These are phyloP conservation scores for Achroia grisella DNA, from an alignment of 1,140 invertebrate species.

Conservation along the genomic window DNA sequence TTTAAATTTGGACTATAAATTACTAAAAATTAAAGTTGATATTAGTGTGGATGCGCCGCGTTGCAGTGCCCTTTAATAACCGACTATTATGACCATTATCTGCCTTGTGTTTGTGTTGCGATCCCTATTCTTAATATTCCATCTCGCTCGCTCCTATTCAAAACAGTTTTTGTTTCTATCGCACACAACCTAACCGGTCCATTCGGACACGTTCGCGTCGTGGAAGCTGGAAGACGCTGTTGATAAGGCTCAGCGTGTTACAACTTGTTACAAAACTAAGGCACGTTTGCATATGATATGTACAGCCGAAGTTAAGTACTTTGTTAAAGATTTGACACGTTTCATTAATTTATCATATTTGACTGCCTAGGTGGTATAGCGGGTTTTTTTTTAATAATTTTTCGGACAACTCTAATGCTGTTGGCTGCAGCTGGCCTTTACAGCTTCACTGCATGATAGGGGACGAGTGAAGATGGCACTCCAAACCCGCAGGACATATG, in stretches of 20 bases:
- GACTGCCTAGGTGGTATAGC: too few relatives aligned
- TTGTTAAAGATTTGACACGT: too few relatives aligned
- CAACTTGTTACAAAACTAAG: not conserved
- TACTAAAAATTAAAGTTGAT: conserved; percentile 2
- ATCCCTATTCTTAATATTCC: conserved; percentile 23
- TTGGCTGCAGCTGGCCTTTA: too few relatives aligned
- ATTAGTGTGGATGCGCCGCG: conserved; percentile 7
- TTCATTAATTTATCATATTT: too few relatives aligned
- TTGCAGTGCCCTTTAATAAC: conserved; percentile 20
- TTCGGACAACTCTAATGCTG: too few relatives aligned
- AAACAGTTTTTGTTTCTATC: conserved; percentile 15
- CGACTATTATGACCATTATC: conserved; percentile 28
- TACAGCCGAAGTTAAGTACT: too few relatives aligned
- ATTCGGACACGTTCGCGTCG: conserved; percentile 16
- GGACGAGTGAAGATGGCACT: too few relatives aligned
- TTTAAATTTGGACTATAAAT: conserved; percentile 11
- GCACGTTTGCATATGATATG: not conserved
- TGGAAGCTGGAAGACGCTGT: too few relatives aligned
- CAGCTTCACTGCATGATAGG: too few relatives aligned
- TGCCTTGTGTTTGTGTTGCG: conserved; percentile 39
- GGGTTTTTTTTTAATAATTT: too few relatives aligned
- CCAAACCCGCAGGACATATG: too few relatives aligned
- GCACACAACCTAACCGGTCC: conserved; percentile 33
- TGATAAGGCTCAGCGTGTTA: conserved; percentile 9
- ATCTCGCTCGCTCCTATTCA: conserved; percentile 23